A percentile compares a stretch with the other conserved stretches of the same genome.
phyloP scores from a whole-genome alignment of 2,888 invertebrate genomes.

The Dryobotodes eremita region DNA sequence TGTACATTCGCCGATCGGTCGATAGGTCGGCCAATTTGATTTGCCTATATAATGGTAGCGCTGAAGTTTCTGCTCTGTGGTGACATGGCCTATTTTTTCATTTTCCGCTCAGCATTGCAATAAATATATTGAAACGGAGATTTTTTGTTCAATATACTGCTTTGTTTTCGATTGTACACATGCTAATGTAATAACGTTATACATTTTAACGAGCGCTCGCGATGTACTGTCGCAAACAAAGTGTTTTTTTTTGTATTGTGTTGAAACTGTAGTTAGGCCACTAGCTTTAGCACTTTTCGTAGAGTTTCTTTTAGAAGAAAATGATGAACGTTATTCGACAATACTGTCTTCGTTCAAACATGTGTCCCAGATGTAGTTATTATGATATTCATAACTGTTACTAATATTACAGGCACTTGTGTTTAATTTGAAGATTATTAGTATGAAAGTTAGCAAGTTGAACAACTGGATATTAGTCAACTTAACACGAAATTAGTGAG shows the following conservation, averaged over 20 bases:
- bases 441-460: not conserved
- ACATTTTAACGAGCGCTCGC: slow-evolving; percentile 38
- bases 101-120: slow-evolving; percentile 15
- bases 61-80: slow-evolving; percentile 24
- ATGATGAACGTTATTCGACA: not conserved
- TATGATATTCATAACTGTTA: not conserved
- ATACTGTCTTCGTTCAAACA: not conserved
- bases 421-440: not conserved
- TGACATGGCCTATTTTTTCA: slow-evolving; percentile 48
- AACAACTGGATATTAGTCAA: slow-evolving; percentile 6
- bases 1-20: slow-evolving; percentile 32
- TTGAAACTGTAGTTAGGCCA: slow-evolving; percentile 8
- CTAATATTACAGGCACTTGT: not conserved
- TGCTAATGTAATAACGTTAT: slow-evolving; percentile 68
- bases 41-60: slow-evolving; percentile 37
- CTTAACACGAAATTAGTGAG: slow-evolving; percentile 9
- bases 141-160: slow-evolving; percentile 48
- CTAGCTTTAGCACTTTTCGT: not conserved
- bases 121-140: slow-evolving; percentile 42
- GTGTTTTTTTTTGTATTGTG: slow-evolving; percentile 45
- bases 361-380: not conserved
- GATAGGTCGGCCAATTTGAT: slow-evolving; percentile 38
- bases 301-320: not conserved
- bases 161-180: slow-evolving; percentile 59
- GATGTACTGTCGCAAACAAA: slow-evolving; percentile 39